These are phyloP conservation scores for Tragelaphus strepsiceros DNA, from an alignment of 2,113 vertebrate genomes.

Conservation along the genomic window DNA sequence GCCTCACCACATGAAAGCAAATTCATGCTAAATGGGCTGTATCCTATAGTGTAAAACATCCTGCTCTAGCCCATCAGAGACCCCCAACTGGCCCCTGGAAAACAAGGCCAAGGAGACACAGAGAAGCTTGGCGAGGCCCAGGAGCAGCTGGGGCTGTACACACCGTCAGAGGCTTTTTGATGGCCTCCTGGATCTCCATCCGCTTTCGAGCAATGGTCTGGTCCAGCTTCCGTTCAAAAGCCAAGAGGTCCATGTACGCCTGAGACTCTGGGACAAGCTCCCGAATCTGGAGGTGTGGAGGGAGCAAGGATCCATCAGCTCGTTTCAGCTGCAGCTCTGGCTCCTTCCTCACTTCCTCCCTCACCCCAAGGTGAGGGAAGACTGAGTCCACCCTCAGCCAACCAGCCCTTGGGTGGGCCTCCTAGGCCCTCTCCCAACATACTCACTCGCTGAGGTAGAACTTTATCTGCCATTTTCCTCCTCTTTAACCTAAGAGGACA, in stretches of 20 bases:
- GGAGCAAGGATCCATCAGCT: background rate
- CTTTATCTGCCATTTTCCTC: slow-evolving; percentile 99
- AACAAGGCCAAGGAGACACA: background rate
- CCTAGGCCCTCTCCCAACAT: background rate
- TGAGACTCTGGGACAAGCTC: slow-evolving; percentile 98
- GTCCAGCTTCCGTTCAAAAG: slow-evolving; percentile 98
- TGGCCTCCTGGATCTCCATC: slow-evolving; percentile 99
- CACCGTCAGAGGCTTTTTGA: slow-evolving; percentile 98
- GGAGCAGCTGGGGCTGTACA: background rate
- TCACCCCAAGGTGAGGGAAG: background rate
- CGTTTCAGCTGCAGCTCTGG: background rate
- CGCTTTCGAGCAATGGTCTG: slow-evolving; percentile 98
- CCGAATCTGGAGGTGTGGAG: slow-evolving; percentile 84
- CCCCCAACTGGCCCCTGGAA: background rate
- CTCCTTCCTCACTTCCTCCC: background rate
- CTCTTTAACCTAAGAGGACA: slow-evolving; percentile 86
- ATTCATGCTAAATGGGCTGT: background rate
- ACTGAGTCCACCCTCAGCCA: background rate
- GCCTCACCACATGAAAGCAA: background rate
- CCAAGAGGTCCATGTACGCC: slow-evolving; percentile 99
- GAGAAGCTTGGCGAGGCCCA: background rate
- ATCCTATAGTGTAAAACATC: background rate
- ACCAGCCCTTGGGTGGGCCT: background rate
- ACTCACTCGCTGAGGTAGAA: slow-evolving; percentile 97
- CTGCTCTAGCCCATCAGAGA: background rate